Base-by-base conservation (phyloP, 2,113 vertebrate species). In the Dipodomys spectabilis region DNA sequence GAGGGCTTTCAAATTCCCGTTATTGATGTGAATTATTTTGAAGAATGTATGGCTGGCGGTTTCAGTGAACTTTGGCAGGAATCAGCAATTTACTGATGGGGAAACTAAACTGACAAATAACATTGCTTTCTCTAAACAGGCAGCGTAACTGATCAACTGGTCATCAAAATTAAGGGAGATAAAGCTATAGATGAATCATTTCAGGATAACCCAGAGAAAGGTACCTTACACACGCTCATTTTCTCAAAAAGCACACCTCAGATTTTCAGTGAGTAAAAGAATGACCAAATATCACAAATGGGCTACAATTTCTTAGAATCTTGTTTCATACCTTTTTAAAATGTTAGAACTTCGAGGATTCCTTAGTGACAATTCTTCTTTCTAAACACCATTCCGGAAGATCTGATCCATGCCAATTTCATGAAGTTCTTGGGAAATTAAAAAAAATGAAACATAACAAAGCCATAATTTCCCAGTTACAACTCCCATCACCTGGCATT, bases 21-120 rank as follows among this genome's bases (percentile, higher is more conserved):
- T 90, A 83, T 92, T 94, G 94, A 94, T 95, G 95, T 95, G 95
- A 96, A 95, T 86, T 94, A 90, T 95, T 94, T 91, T 90, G 95
- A 97, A 88, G 92, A 96, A 68, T 69, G 80, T 91, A 49, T 71
- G 81, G 49, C 82, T 89, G 90, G 86, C 90, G 78, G 86, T 96
- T 97, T 88, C 81, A 86, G 68, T 86, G 65, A 96, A 95, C 79
- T 95, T 94, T 83, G n/a, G 62, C 65, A 92, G 25, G 75, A 68
- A 96, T 97, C 95, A 96, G 96, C 94, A 95, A 96, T 95, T 90
- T 93, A 90, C 77, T 80, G 45, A 62, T 88, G 71, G 86, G 88
- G 80, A 88, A 91, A 96, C 92, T 65, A 94, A 95, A 92, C 60
- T 62, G 94, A 82, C 65, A 88, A 82, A 93, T 16, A 64, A 19